Conservation (phyloP, 2,113 vertebrate species). For the Zapornia atra region DNA sequence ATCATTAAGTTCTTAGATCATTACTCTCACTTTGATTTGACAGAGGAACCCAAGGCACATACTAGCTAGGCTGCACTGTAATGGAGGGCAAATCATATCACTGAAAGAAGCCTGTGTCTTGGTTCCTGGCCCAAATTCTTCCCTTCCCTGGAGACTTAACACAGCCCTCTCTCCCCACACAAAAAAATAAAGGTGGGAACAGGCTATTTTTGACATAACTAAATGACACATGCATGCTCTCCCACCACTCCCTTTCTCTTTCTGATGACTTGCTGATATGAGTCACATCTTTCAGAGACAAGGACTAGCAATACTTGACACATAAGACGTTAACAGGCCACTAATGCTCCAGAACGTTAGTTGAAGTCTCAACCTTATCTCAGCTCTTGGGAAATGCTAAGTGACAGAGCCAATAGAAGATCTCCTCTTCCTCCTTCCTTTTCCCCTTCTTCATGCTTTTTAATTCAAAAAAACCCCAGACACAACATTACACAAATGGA, state of each 20-base stretch:
- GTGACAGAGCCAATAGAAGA: not conserved
- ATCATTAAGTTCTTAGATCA: not conserved
- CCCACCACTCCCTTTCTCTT: slow-evolving; percentile 9
- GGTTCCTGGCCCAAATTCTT: slow-evolving; percentile 32
- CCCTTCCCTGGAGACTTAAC: not conserved
- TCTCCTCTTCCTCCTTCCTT: not conserved
- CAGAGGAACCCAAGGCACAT: not conserved
- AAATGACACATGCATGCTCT: slow-evolving; percentile 34
- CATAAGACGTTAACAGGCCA: not conserved
- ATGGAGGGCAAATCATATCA: not conserved
- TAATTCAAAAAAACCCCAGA: not conserved
- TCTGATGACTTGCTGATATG: not conserved
- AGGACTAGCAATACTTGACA: slow-evolving; percentile 1
- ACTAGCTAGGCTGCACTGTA: not conserved
- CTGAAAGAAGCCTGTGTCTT: not conserved
- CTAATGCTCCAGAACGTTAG: not conserved
- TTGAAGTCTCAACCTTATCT: not conserved
- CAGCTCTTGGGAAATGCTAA: not conserved
- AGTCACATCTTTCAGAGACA: slow-evolving; percentile 37
- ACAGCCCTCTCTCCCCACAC: not conserved
- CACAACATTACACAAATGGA: not conserved
- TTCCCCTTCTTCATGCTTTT: not conserved
- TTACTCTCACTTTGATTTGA: not conserved
- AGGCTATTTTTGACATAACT: slow-evolving; percentile 26
- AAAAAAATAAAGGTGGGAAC: not conserved